Base-by-base conservation (phyloP, 2,113 vertebrate species). In the Toxostoma redivivum region DNA sequence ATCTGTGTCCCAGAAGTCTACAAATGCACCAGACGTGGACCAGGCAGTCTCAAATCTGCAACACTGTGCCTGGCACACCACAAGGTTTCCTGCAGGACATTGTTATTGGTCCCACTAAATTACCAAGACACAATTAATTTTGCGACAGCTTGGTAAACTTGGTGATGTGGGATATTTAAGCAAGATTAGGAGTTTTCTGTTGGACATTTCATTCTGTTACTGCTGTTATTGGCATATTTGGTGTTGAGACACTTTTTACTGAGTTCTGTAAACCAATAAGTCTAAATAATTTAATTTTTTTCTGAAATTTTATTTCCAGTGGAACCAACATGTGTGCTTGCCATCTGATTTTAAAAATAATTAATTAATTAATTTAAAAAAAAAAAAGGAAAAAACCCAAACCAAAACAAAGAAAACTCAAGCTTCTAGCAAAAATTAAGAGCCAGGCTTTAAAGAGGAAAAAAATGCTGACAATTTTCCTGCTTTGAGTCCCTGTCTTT, bases 301-400 rank as follows among this genome's bases (percentile, higher is more conserved):
- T 23, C 16, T 90, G 48, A 19, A 84, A 79, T 92, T 92, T 81
- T 73, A 38, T 88, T 95, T 90, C 42, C 58, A 67, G 24, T 66
- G 23, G 90, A 93, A 83, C 16, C 3, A 0, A 47, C 18, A 21
- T 62, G 74, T 48, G 6, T 90, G 53, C 37, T 48, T 1, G 3
- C 35, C 87, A 79, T 47, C 48, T 76, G 69, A 87, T 28, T 12
- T 28, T 12, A 1, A 28, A 51, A 86, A 51, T 31, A 60, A 12
- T n/a, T n/a, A n/a, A n/a, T n/a, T n/a, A n/a, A n/a, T n/a, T n/a
- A n/a, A n/a, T n/a, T n/a, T n/a, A 27, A 15, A 51, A 28, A 11
- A 17, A 47, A 15, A 10, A 54, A 13, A 22, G 10, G 6, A 3
- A 15, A 17, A 15, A 11, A 23, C 12, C 40, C 40, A 14, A n/a